phyloP scores from a whole-genome alignment of 2,113 vertebrate species.

The Menura novaehollandiae region DNA sequence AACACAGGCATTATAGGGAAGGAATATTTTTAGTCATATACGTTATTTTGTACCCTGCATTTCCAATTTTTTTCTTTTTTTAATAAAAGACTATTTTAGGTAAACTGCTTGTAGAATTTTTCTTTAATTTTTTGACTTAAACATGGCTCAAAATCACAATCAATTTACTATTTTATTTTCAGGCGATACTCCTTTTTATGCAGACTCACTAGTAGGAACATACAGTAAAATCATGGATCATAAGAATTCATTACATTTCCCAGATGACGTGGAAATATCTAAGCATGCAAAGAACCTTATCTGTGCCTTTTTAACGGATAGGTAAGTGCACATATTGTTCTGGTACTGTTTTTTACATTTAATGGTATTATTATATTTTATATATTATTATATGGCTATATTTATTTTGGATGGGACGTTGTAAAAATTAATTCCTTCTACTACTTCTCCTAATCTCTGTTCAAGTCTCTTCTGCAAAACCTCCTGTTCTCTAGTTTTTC shows the following conservation, averaged over 20 bases:
- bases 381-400: not conserved
- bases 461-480: not conserved
- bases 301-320: constrained; percentile 96
- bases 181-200: constrained; percentile 98
- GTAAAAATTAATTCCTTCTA: not conserved
- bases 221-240: constrained; percentile 99
- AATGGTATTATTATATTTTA: not conserved
- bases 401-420: not conserved
- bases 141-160: not conserved
- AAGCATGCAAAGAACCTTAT: constrained; percentile 96
- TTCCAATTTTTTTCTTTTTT: not conserved
- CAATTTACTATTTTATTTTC: constrained; percentile 33
- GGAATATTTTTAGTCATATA: not conserved
- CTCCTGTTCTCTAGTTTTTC: not conserved
- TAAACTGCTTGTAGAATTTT: not conserved
- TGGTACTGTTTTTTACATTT: not conserved
- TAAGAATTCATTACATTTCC: constrained; percentile 96
- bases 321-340: constrained; percentile 69
- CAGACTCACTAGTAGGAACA: constrained; percentile 96
- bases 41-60: not conserved
- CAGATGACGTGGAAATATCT: constrained; percentile 97
- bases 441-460: not conserved
- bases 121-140: not conserved
- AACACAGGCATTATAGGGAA: not conserved
- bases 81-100: not conserved